phyloP scores from a whole-genome alignment of 2,888 invertebrate genomes.

The Chalcis sispes region DNA sequence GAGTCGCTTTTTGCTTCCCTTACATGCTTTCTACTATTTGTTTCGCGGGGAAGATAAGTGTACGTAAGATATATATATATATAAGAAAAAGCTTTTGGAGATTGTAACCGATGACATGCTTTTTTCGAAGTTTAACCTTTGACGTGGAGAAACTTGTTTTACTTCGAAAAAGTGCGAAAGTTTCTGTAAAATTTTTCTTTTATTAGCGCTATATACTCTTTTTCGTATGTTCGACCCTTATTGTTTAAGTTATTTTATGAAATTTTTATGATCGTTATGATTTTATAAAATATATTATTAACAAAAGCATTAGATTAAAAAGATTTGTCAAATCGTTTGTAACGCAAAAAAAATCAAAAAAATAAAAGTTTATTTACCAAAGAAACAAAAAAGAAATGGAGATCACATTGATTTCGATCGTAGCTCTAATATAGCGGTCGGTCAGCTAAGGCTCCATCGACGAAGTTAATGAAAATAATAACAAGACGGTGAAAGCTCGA shows the following conservation, averaged over 20 bases:
- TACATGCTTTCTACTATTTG: background rate
- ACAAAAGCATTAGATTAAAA: conserved; percentile 1
- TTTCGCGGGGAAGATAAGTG: conserved; percentile 30
- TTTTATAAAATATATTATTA: too few relatives aligned
- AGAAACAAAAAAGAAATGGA: background rate
- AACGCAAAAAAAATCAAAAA: background rate
- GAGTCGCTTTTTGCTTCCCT: conserved; percentile 1
- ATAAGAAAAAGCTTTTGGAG: conserved; percentile 9
- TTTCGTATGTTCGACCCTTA: too few relatives aligned
- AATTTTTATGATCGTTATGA: too few relatives aligned
- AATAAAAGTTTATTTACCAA: background rate
- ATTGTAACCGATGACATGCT: conserved; percentile 51
- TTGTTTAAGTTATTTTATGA: too few relatives aligned
- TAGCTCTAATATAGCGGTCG: too few relatives aligned
- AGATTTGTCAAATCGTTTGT: too few relatives aligned
- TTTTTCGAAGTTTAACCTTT: conserved; percentile 33
- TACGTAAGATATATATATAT: too few relatives aligned
- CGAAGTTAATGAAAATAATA: conserved; percentile 35
- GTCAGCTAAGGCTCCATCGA: too few relatives aligned
- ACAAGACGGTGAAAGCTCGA: conserved; percentile 43
- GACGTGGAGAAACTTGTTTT: conserved; percentile 4
- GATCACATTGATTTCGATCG: too few relatives aligned
- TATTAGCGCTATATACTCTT: too few relatives aligned
- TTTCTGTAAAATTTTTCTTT: conserved; percentile 12
- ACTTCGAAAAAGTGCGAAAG: conserved; percentile 2